Conservation (phyloP, 2,113 vertebrate genomes). For the Turnix velox region DNA sequence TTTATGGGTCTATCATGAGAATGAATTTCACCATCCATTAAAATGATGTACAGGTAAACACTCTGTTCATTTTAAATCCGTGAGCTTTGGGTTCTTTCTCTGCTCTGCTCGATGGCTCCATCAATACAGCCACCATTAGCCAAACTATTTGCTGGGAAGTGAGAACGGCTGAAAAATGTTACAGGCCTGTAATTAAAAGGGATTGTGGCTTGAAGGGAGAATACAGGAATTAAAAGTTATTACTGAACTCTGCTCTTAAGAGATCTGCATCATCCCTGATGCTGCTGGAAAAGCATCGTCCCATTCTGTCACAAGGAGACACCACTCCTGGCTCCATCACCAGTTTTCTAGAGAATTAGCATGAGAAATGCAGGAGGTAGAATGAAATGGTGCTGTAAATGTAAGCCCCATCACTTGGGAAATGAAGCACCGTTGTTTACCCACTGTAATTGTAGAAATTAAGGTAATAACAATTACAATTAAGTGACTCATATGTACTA, state of each 20-base stretch:
- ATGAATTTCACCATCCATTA: constrained; percentile 80
- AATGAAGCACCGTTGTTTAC: not conserved
- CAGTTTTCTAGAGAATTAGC: not conserved
- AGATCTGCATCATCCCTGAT: not conserved
- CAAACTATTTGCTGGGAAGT: constrained; percentile 31
- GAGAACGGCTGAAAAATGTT: constrained; percentile 20
- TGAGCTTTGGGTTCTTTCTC: constrained; percentile 52
- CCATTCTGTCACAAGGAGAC: not conserved
- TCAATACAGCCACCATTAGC: constrained; percentile 63
- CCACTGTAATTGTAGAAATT: constrained; percentile 29
- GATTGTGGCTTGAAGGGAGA: constrained; percentile 1
- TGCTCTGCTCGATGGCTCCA: constrained; percentile 39
- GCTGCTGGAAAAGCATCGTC: not conserved
- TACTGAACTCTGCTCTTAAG: not conserved
- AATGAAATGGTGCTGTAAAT: not conserved
- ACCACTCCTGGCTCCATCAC: accelerated
- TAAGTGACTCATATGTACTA: constrained; percentile 33
- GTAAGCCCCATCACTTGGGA: not conserved
- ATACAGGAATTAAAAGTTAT: not conserved
- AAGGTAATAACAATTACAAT: constrained; percentile 49
- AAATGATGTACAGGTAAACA: constrained; percentile 75
- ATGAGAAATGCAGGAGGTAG: not conserved
- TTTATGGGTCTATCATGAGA: constrained; percentile 81
- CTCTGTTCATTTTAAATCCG: constrained; percentile 75
- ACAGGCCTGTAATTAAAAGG: constrained; percentile 43